A percentile compares a stretch with the other conserved stretches of the same genome.
Evolutionary conservation across 2,797 vertebrate genomes (phyloP).

Genomic region (Ctenosaura bakeri): DNA sequence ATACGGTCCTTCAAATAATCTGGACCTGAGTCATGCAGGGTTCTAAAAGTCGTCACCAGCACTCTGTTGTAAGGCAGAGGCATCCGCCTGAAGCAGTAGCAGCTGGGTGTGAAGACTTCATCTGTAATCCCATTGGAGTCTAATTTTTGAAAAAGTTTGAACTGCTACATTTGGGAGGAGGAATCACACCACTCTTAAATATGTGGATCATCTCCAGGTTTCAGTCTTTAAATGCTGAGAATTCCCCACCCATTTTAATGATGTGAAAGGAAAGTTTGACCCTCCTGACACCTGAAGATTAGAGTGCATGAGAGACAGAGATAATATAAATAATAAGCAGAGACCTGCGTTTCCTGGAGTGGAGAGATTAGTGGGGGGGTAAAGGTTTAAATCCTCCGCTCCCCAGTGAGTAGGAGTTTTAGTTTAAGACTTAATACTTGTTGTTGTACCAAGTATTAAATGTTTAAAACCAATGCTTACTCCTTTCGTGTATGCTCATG

Average conservation of each 20-base stretch:
- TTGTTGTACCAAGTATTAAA: not conserved
- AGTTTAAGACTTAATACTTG: not conserved
- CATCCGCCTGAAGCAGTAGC: not conserved
- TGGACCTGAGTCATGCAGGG: no score
- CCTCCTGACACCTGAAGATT: not conserved
- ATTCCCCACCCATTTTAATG: not conserved
- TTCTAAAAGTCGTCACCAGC: no score
- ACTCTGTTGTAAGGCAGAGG: not conserved
- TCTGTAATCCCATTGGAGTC: not conserved
- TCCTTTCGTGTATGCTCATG: conserved; percentile 21
- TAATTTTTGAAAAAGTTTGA: not conserved
- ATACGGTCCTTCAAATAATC: no score
- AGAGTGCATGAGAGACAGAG: not conserved
- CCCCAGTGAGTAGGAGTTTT: not conserved
- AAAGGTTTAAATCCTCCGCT: no score
- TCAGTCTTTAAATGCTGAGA: no score
- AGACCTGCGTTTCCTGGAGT: not conserved
- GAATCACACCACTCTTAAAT: no score
- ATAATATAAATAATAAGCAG: not conserved
- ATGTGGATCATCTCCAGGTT: no score
- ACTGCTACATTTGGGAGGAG: no score
- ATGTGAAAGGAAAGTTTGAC: not conserved
- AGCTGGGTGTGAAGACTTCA: not conserved
- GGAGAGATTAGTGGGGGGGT: no score
- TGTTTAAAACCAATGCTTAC: conserved; percentile 48